Evolutionary conservation across 1,140 invertebrate genomes (phyloP).

Genomic region (Eciton burchellii): DNA sequence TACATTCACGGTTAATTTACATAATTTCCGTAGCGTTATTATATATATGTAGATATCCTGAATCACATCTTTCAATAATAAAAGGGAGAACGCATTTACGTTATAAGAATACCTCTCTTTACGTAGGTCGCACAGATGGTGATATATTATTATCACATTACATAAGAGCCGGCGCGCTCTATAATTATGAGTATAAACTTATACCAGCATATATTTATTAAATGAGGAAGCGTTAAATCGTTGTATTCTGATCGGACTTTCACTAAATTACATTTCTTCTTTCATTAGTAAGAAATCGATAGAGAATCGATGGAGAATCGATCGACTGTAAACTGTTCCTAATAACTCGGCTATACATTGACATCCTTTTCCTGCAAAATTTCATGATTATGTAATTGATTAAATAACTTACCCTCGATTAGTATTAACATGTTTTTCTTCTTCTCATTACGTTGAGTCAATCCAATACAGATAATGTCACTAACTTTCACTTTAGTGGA

Average conservation of each 20-base stretch:
- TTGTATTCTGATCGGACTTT: constrained; percentile 25
- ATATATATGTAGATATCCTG: background rate
- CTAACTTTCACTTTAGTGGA: constrained; percentile 49
- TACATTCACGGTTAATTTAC: background rate
- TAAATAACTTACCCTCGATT: background rate
- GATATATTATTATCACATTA: constrained; percentile 61
- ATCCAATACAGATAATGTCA: constrained; percentile 45
- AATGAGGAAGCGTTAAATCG: constrained; percentile 48
- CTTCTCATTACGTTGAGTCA: constrained; percentile 12
- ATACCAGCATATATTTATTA: constrained; percentile 48
- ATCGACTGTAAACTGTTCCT: background rate
- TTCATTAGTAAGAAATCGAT: constrained; percentile 22
- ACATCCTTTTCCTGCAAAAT: background rate
- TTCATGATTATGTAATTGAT: constrained; percentile 13
- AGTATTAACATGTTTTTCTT: background rate
- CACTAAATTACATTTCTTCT: background rate
- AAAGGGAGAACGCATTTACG: constrained; percentile 28
- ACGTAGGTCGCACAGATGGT: constrained; percentile 35
- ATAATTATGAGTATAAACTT: constrained; percentile 60
- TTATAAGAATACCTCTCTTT: constrained; percentile 47
- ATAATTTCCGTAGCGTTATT: background rate
- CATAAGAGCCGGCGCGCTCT: constrained; percentile 46
- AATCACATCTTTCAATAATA: constrained; percentile 3
- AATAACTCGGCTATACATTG: background rate
- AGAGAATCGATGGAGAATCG: background rate